Base-by-base conservation (phyloP, 1,140 invertebrate genomes). In the Popillia japonica region DNA sequence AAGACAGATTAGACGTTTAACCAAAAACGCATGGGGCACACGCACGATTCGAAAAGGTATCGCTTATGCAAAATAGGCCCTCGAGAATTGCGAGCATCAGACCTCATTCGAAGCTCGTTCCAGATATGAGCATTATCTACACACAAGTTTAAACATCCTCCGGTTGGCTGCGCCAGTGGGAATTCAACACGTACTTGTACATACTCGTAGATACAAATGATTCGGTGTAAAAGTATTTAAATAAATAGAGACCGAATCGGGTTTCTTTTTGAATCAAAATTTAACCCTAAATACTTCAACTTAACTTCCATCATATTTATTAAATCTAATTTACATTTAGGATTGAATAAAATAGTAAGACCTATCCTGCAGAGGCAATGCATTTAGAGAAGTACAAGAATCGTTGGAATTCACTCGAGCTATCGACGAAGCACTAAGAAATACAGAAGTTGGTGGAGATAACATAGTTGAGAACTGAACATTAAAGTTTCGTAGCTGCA, bases 21-120 rank as follows among this genome's bases (percentile, higher is more conserved):
- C 48, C 14, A 55, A 55, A 48, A 55, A 55, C 48, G 14, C 2
- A 55, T 17, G 48, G 17, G 42, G 14, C 6, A 55, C 48, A 55
- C 48, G 17, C 2, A 55, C 22, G 22, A 27, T 22, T 68, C 61
- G 61, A 68, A 68, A 17, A 68, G 61, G 61, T 68, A 68, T 68
- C 61, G 22, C 27, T 68, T 34, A 68, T 22, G 61, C 20, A 68
- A 68, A 68, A 68, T 34, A 23, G 17, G 11, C 61, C 61, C 27
- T 14, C 61, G 61, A 68, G 61, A 68, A 68, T 27, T 27, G 20
- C 20, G 8, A 27, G 61, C 11, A 68, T 68, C 61, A 68, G 22
- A 68, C 22, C 22, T 68, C 17, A 68, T 68, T 68, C 61, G 61
- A 68, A 34, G 61, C 61, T 23, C 20, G 8, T 68, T 23, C 20